Evolutionary conservation across 2,113 vertebrate species (phyloP).

Genomic region (Scolopax mira): DNA sequence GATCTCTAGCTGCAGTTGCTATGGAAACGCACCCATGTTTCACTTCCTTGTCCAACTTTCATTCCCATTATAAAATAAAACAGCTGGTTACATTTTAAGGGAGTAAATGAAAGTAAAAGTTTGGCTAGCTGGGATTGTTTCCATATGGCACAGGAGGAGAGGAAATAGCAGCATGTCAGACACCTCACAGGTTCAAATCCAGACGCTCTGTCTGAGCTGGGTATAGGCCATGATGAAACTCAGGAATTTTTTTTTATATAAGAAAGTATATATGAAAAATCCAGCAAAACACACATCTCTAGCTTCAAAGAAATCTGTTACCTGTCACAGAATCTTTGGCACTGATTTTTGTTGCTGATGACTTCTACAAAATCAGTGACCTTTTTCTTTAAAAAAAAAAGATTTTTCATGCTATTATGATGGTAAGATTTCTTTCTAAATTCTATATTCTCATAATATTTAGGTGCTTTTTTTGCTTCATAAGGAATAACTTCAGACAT

Average conservation of each 20-base stretch:
- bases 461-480: background rate
- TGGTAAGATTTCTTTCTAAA: background rate
- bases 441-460: background rate
- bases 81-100: background rate
- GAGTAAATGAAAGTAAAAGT: background rate
- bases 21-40: background rate
- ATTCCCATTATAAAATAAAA: background rate
- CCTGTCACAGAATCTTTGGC: background rate
- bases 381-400: background rate
- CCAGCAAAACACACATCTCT: background rate
- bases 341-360: background rate
- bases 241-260: background rate
- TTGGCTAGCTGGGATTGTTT: background rate
- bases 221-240: background rate
- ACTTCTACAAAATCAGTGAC: background rate
- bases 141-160: background rate
- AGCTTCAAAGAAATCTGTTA: background rate
- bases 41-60: background rate
- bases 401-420: background rate
- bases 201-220: background rate
- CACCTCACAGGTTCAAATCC: background rate
- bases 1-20: background rate
- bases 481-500: background rate
- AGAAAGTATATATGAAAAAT: background rate
- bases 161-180: background rate